phyloP scores from a whole-genome alignment of 2,113 vertebrate genomes.

The Etheostoma cragini region DNA sequence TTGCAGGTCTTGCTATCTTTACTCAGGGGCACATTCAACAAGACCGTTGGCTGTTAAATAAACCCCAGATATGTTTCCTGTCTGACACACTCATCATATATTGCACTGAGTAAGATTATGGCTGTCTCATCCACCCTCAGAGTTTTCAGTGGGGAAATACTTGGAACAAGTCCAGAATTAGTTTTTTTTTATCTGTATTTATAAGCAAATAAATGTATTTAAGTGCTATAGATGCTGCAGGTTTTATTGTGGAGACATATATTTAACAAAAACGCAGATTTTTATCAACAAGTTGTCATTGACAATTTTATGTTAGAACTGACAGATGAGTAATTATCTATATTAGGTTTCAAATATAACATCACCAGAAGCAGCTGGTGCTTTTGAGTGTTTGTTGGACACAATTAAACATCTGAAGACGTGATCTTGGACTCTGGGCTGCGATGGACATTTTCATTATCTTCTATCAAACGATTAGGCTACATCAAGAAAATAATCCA shows the following conservation, averaged over 20 bases:
- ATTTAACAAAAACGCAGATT: neutral
- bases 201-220: neutral
- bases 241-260: neutral
- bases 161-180: slow-evolving; percentile 14
- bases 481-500: too few relatives aligned
- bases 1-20: neutral
- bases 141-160: slow-evolving; percentile 29
- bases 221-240: neutral
- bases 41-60: slow-evolving; percentile 12
- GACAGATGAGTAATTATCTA: neutral
- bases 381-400: too few relatives aligned
- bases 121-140: neutral
- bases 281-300: neutral
- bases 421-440: neutral
- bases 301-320: neutral
- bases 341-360: neutral
- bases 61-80: neutral
- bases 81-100: slow-evolving; percentile 29
- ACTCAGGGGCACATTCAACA: slow-evolving; percentile 25
- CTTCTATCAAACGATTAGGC: too few relatives aligned
- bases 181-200: neutral
- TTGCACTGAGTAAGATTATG: neutral
- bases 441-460: neutral
- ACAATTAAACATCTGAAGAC: neutral
- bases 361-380: neutral